These are phyloP conservation scores for Dascillus cervinus DNA, from an alignment of 2,888 invertebrate species.

Conservation along the genomic window DNA sequence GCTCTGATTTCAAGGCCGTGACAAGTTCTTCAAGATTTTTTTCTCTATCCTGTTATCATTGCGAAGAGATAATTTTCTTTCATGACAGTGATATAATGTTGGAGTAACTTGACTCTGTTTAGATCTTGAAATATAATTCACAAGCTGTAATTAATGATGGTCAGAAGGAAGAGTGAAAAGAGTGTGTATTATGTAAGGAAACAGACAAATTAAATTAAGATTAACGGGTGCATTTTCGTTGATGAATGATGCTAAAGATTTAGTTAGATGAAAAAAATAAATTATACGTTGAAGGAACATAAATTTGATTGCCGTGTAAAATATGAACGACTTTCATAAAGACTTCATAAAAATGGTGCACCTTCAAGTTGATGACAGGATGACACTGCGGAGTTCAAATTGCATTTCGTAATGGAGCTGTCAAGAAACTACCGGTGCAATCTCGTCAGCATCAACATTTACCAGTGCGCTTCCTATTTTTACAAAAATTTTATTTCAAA, in stretches of 20 bases:
- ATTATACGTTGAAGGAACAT: not conserved
- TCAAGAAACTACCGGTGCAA: too few species aligned
- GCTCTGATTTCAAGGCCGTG: constrained; percentile 11
- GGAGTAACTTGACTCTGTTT: constrained; percentile 1
- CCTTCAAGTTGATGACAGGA: too few species aligned
- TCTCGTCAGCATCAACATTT: too few species aligned
- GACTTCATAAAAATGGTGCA: too few species aligned
- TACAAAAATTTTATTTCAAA: too few species aligned
- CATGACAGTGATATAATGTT: not conserved
- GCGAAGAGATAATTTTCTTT: too few species aligned
- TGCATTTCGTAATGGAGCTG: too few species aligned
- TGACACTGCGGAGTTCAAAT: too few species aligned
- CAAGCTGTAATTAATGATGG: constrained; percentile 8
- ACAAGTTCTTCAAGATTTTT: constrained; percentile 10
- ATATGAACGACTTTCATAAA: too few species aligned
- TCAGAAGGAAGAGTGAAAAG: constrained; percentile 7
- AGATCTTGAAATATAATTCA: not conserved
- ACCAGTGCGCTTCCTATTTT: too few species aligned
- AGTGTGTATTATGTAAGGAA: constrained; percentile 15
- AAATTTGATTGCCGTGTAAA: not conserved
- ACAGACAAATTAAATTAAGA: constrained; percentile 20
- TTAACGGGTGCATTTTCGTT: constrained; percentile 12
- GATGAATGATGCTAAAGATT: constrained; percentile 6
- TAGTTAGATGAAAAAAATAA: not conserved
- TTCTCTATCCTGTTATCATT: too few species aligned